phyloP scores from a whole-genome alignment of 2,113 vertebrate genomes.

The Tragelaphus strepsiceros region DNA sequence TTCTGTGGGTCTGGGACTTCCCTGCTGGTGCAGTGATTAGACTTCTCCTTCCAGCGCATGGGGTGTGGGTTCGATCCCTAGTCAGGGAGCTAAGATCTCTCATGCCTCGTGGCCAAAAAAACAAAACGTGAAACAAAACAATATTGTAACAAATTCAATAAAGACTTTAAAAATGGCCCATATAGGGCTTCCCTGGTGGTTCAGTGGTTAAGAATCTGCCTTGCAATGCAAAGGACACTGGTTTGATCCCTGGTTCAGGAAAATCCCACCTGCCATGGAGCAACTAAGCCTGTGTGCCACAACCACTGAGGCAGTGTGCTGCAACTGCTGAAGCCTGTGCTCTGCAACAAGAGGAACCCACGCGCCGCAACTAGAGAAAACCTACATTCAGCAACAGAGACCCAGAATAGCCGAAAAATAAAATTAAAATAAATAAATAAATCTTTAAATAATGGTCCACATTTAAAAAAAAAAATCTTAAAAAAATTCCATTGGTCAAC shows the following conservation, averaged over 20 bases:
- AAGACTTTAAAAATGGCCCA: background rate
- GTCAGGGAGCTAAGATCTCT: background rate
- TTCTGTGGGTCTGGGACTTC: background rate
- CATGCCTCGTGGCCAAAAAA: background rate
- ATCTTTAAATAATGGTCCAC: background rate
- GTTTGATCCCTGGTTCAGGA: background rate
- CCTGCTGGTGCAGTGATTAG: background rate
- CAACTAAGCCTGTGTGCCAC: background rate
- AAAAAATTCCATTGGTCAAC: background rate
- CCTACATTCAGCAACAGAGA: background rate
- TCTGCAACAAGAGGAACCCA: background rate
- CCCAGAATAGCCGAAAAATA: background rate
- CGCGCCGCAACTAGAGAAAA: background rate
- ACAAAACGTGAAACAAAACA: background rate
- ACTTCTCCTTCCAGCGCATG: background rate
- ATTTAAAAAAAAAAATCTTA: background rate
- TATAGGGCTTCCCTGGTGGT: background rate
- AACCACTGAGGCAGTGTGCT: background rate
- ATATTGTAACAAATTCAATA: background rate
- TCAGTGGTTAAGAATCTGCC: background rate
- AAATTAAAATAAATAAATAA: background rate
- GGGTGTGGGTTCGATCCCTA: background rate
- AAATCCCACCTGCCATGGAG: background rate
- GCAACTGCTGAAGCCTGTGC: background rate
- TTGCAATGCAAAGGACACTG: background rate